Percentiles rank a stretch among this genome's conserved stretches.
Evolutionary conservation across 2,888 invertebrate genomes (phyloP).

Genomic region (Thera britannica): DNA sequence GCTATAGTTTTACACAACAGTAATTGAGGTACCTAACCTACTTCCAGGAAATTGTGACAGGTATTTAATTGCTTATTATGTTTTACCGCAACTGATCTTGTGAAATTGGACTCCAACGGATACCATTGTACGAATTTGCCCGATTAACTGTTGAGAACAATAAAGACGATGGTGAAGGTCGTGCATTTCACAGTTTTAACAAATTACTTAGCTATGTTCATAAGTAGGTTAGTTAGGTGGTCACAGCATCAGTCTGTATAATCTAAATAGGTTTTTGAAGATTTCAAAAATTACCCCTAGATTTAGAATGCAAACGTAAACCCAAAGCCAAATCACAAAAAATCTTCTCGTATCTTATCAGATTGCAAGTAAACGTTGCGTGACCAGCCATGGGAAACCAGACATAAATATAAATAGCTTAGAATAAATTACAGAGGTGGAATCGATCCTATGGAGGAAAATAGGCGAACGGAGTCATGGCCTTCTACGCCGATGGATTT

Average conservation of each 20-base stretch:
- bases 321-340: neutral
- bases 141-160: conserved; percentile 26
- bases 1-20: neutral
- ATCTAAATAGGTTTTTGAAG: no score
- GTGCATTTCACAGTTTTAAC: no score
- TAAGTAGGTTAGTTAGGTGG: no score
- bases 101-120: conserved; percentile 31
- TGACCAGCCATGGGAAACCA: conserved; percentile 42
- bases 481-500: conserved; percentile 31
- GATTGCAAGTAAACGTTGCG: conserved; percentile 25
- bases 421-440: conserved; percentile 46
- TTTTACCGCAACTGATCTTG: conserved; percentile 17
- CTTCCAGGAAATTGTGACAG: conserved; percentile 25
- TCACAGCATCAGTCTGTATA: no score
- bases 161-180: no score
- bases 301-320: neutral
- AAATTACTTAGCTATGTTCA: no score
- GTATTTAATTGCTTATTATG: conserved; percentile 17
- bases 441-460: conserved; percentile 48
- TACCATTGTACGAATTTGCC: conserved; percentile 19
- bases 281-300: no score
- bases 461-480: conserved; percentile 51
- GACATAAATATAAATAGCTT: conserved; percentile 40
- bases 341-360: conserved; percentile 1
- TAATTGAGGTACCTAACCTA: conserved; percentile 3